Conservation (phyloP, 2,888 invertebrate genomes). For the Hydrotaea diabolus region DNA sequence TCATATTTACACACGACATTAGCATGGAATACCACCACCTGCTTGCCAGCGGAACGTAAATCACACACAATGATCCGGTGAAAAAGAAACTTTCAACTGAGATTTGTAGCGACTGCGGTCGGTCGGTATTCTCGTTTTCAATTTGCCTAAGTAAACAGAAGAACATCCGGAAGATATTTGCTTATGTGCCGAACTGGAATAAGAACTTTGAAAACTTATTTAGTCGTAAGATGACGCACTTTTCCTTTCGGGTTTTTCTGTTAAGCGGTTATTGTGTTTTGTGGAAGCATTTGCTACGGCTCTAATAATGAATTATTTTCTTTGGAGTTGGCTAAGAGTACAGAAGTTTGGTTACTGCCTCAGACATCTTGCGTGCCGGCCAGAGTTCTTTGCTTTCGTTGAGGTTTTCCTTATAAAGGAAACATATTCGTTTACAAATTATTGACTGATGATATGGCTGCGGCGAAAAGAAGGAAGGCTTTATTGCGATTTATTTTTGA, state of each 20-base stretch:
- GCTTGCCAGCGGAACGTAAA: background rate
- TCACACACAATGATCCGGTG: background rate
- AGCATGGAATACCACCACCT: too few species aligned
- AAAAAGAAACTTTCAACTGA: background rate
- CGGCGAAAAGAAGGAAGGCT: too few species aligned
- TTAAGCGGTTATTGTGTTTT: background rate
- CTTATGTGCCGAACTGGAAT: background rate
- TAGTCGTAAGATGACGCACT: background rate
- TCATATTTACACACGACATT: background rate
- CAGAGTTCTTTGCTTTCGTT: background rate
- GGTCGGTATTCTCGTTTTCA: background rate
- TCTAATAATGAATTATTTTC: background rate
- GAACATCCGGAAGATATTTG: background rate
- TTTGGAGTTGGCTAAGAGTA: background rate
- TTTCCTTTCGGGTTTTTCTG: background rate
- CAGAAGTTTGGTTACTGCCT: background rate
- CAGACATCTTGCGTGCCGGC: background rate
- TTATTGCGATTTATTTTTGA: too few species aligned
- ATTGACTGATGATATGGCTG: too few species aligned
- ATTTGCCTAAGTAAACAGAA: conserved; percentile 5
- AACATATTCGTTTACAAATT: too few species aligned
- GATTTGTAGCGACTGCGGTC: background rate
- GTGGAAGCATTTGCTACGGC: background rate
- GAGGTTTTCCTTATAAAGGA: too few species aligned
- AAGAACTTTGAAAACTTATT: too few species aligned